phyloP scores from a whole-genome alignment of 2,113 vertebrate species.

The Serilophus lunatus region DNA sequence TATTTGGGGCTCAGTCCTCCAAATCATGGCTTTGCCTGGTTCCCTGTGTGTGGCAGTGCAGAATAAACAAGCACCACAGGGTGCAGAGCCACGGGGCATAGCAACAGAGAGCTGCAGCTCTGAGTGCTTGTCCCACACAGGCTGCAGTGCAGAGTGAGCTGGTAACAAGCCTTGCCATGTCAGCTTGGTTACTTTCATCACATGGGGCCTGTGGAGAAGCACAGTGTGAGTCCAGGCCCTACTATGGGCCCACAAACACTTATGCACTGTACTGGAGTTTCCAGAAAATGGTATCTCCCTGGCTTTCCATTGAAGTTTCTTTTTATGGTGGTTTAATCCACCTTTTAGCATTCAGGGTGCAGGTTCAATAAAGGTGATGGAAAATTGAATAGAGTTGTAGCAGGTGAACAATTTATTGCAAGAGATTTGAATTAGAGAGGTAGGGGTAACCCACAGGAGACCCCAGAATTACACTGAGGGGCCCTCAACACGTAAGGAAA shows the following conservation, averaged over 20 bases:
- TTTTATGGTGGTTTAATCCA: no score
- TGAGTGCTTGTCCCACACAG: accelerated
- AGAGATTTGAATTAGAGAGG: no score
- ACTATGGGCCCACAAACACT: neutral
- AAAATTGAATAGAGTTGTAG: no score
- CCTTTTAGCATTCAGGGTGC: no score
- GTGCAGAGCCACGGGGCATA: no score
- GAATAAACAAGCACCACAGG: neutral
- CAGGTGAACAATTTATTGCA: no score
- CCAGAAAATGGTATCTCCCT: neutral
- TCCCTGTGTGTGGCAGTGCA: accelerated
- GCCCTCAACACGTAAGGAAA: no score
- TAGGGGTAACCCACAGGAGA: no score
- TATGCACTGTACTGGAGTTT: neutral
- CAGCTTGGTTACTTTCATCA: accelerated
- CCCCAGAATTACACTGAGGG: no score
- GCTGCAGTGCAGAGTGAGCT: neutral
- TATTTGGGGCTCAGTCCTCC: neutral
- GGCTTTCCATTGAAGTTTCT: neutral
- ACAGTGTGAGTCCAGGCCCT: accelerated
- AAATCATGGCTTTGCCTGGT: neutral
- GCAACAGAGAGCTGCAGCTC: neutral
- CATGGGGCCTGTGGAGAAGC: neutral
- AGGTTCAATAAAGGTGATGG: no score
- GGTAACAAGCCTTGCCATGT: accelerated